These are phyloP conservation scores for Encarsia formosa DNA, from an alignment of 2,888 invertebrate genomes.

Conservation along the genomic window DNA sequence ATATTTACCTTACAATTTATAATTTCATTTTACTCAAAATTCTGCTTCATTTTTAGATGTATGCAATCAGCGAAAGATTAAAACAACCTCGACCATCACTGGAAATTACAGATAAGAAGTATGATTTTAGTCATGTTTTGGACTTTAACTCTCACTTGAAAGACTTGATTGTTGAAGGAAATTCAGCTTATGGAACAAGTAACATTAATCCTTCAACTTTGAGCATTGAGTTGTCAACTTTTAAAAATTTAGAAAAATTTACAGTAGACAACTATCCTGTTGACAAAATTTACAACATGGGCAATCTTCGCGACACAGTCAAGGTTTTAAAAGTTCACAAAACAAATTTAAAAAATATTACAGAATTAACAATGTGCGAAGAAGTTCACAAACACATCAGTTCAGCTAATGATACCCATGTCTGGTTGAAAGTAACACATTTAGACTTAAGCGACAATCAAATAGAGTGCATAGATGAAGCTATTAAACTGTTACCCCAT, in stretches of 20 bases:
- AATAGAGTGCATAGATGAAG: slow-evolving; percentile 73
- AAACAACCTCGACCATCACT: slow-evolving; percentile 79
- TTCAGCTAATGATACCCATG: slow-evolving; percentile 55
- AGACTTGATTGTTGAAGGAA: slow-evolving; percentile 65
- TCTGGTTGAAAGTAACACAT: slow-evolving; percentile 66
- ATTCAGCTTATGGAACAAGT: slow-evolving; percentile 70
- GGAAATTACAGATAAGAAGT: slow-evolving; percentile 73
- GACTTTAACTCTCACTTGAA: slow-evolving; percentile 81
- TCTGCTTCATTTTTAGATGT: slow-evolving; percentile 78
- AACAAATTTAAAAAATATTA: slow-evolving; percentile 64
- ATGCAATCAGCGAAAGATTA: slow-evolving; percentile 84
- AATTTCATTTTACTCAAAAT: too few species aligned
- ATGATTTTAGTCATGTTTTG: slow-evolving; percentile 85
- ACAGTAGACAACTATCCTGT: slow-evolving; percentile 67
- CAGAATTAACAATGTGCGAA: slow-evolving; percentile 80
- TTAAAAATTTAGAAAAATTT: slow-evolving; percentile 72
- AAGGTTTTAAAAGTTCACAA: slow-evolving; percentile 63
- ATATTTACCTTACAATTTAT: background rate
- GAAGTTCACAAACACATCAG: slow-evolving; percentile 67
- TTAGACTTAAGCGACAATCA: slow-evolving; percentile 77
- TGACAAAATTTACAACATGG: slow-evolving; percentile 61
- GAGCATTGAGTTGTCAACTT: slow-evolving; percentile 75
- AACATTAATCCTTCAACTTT: slow-evolving; percentile 80
- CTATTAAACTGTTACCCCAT: slow-evolving; percentile 71
- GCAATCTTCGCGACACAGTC: slow-evolving; percentile 62